These are phyloP conservation scores for Campoplex capitator DNA, from an alignment of 2,888 invertebrate species.

Conservation along the genomic window DNA sequence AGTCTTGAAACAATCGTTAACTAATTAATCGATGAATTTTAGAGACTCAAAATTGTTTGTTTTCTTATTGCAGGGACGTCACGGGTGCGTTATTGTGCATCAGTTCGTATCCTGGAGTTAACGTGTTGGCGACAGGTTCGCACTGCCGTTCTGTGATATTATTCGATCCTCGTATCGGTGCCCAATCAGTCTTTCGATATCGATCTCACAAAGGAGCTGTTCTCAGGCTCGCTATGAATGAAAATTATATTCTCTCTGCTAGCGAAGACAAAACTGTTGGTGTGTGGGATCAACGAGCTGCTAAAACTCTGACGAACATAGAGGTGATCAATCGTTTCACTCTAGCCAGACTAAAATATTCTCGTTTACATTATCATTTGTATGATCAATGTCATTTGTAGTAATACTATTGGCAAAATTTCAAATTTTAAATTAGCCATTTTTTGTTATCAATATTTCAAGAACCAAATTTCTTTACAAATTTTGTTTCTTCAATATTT, in stretches of 20 bases:
- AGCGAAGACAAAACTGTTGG: constrained; percentile 87
- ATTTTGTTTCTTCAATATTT: too few relatives aligned
- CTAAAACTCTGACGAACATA: constrained; percentile 83
- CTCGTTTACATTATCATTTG: not conserved
- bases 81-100: constrained; percentile 86
- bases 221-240: constrained; percentile 82
- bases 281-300: constrained; percentile 86
- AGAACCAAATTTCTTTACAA: too few relatives aligned
- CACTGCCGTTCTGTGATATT: constrained; percentile 86
- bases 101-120: constrained; percentile 83
- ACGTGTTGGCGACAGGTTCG: constrained; percentile 86
- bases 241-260: constrained; percentile 86
- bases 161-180: constrained; percentile 86
- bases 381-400: too few relatives aligned
- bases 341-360: not conserved
- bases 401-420: too few relatives aligned
- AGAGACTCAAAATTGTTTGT: constrained; percentile 9
- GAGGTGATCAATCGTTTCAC: constrained; percentile 68
- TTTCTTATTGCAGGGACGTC: constrained; percentile 82
- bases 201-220: constrained; percentile 86
- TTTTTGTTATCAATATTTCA: too few relatives aligned
- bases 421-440: too few relatives aligned
- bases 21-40: not conserved
- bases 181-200: constrained; percentile 84
- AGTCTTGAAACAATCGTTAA: constrained; percentile 39